Percentiles rank a stretch among this genome's conserved stretches.
Evolutionary conservation across 2,888 invertebrate species (phyloP).

Genomic region (Sesia bembeciformis): DNA sequence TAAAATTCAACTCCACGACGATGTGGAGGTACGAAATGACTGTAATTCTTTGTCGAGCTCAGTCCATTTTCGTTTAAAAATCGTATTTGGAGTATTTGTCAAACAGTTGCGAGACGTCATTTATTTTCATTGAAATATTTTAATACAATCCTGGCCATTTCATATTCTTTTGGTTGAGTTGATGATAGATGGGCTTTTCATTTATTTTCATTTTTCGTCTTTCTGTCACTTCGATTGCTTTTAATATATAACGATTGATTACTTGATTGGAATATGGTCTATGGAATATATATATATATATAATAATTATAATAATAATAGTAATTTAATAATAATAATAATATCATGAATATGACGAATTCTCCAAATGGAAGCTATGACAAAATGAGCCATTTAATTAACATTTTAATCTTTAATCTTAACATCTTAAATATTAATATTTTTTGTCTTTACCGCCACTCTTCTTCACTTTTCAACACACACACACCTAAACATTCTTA

Average conservation of each 20-base stretch:
- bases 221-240: neutral
- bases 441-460: too few species aligned
- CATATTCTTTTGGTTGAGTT: neutral
- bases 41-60: slow-evolving; percentile 16
- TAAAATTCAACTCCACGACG: slow-evolving; percentile 18
- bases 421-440: too few species aligned
- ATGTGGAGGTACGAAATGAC: slow-evolving; percentile 20
- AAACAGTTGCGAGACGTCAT: slow-evolving; percentile 8
- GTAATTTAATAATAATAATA: too few species aligned
- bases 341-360: too few species aligned
- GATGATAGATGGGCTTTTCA: neutral
- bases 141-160: neutral
- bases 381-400: too few species aligned
- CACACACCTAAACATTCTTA: too few species aligned
- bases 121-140: slow-evolving; percentile 2
- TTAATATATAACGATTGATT: neutral
- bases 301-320: too few species aligned
- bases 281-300: too few species aligned
- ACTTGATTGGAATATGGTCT: too few species aligned
- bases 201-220: neutral
- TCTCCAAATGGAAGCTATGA: too few species aligned
- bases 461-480: too few species aligned
- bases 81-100: neutral
- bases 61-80: slow-evolving; percentile 4
- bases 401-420: too few species aligned